phyloP scores from a whole-genome alignment of 2,888 invertebrate species.

The Pegoplata infirma region DNA sequence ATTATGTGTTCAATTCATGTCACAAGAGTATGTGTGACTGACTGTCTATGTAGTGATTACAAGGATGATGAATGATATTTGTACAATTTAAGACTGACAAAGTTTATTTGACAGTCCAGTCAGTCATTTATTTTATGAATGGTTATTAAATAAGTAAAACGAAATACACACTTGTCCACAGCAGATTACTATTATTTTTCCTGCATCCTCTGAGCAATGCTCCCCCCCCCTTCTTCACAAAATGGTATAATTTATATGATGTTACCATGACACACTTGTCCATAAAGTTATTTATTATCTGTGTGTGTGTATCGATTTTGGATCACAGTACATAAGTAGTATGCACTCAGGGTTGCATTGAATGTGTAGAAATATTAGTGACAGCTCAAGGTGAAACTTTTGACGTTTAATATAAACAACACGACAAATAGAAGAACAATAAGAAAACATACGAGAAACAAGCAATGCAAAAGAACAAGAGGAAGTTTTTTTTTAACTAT shows the following conservation, averaged over 20 bases:
- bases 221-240: background rate
- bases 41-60: background rate
- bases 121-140: conserved; percentile 33
- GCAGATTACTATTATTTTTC: background rate
- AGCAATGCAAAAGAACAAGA: no score
- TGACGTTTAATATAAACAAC: no score
- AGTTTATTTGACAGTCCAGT: conserved; percentile 47
- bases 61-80: conserved; percentile 52
- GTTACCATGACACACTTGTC: conserved; percentile 11
- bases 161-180: background rate
- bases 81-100: conserved; percentile 46
- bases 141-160: conserved; percentile 8
- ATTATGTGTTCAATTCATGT: no score
- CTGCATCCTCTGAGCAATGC: no score
- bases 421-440: no score
- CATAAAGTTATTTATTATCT: background rate
- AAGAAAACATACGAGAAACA: no score
- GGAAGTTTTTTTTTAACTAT: no score
- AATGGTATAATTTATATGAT: background rate
- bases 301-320: background rate
- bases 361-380: no score
- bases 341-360: no score
- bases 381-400: no score
- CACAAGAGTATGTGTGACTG: background rate
- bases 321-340: no score